Evolutionary conservation across 2,113 vertebrate species (phyloP).

Genomic region (Pyrgilauda ruficollis): DNA sequence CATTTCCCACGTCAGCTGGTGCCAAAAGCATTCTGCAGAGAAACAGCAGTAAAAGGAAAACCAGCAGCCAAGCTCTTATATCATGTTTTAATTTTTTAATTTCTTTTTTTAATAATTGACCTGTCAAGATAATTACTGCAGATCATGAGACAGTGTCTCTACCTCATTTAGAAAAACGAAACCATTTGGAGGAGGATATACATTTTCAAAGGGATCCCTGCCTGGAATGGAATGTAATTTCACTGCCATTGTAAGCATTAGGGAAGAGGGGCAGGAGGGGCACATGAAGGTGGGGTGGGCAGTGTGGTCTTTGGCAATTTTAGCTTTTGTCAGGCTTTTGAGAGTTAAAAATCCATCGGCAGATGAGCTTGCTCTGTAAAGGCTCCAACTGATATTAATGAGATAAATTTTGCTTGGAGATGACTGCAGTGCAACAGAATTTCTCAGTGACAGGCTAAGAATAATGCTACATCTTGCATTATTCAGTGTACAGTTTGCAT

Average conservation of each 20-base stretch:
- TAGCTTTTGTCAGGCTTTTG: background rate
- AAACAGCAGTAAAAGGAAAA: slow-evolving; percentile 60
- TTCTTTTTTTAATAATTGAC: slow-evolving; percentile 72
- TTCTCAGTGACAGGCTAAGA: background rate
- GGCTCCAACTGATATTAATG: background rate
- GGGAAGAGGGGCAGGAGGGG: background rate
- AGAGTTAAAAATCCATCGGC: background rate
- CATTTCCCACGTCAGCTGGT: slow-evolving; percentile 55
- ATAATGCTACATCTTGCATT: background rate
- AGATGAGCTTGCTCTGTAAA: background rate
- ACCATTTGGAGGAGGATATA: slow-evolving; percentile 22
- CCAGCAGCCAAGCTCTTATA: slow-evolving; percentile 57
- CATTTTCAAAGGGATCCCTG: slow-evolving; percentile 35
- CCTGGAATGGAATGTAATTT: slow-evolving; percentile 27
- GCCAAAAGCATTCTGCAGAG: slow-evolving; percentile 66
- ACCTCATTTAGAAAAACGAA: slow-evolving; percentile 56
- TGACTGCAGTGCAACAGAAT: background rate
- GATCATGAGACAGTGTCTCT: slow-evolving; percentile 61
- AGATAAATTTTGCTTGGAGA: background rate
- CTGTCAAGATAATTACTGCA: slow-evolving; percentile 75
- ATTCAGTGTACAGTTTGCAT: slow-evolving; percentile 15
- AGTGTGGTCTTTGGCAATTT: background rate
- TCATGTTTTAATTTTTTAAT: slow-evolving; percentile 67
- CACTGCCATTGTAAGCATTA: slow-evolving; percentile 12
- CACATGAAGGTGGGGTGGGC: background rate